Base-by-base conservation (phyloP, 2,888 invertebrate species). In the Rhagium mordax region DNA sequence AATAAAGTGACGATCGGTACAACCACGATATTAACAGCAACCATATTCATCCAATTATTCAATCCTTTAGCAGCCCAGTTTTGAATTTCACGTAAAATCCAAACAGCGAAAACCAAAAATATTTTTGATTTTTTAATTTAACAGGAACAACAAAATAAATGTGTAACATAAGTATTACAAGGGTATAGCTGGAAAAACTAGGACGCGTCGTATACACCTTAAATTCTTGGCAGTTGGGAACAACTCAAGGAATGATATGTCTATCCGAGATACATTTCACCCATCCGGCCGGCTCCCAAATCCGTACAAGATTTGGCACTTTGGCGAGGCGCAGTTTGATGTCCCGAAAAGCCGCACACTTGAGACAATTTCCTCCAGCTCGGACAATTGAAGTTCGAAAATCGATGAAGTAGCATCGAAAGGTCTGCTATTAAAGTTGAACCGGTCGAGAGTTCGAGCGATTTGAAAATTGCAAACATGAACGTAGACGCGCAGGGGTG, bases 281-380 rank as follows among this genome's bases (percentile, higher is more conserved):
- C 57, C 67, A 16, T 15, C 55, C 67, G 65, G 29, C 65, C 65
- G 16, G 49, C 76, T 47, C 21, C 74, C 21, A 75, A 77, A 78
- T 77, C 77, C 72, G 69, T 72, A 78, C 78, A 78, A 75, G 78
- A 75, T 74, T 78, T 71, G 74, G 72, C 78, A 78, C 78, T 78
- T 72, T 77, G 70, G 59, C 33, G 53, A 74, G 68, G 69, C 69
- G 51, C 53, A 68, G 74, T 74, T 74, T 74, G 71, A 69, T 74
- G 69, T 61, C 72, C 51, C 33, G 41, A 47, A 68, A 71, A 74
- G 70, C 74, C 73, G 47, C 74, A 77, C 73, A 72, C 74, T 74
- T 71, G 71, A 73, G 73, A 77, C 74, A 75, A 74, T 77, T 77
- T 77, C 71, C 77, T 74, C 51, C 69, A 47, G 59, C 66, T 74